These are phyloP conservation scores for Actinia tenebrosa DNA, from an alignment of 64 coral and sea anemone genomes.

Conservation along the genomic window DNA sequence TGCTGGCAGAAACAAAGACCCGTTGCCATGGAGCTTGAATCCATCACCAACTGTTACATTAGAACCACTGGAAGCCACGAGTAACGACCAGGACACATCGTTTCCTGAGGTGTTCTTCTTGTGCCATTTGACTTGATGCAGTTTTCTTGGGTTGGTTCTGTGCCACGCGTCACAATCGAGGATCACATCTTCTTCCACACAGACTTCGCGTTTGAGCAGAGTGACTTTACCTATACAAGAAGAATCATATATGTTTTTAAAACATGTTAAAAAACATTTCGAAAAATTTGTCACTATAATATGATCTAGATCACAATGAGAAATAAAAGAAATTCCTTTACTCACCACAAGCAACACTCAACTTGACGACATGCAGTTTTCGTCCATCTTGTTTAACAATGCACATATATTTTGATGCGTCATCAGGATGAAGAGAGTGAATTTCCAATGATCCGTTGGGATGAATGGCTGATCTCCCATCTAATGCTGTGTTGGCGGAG, in stretches of 20 bases:
- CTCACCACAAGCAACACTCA: conserved; percentile 8
- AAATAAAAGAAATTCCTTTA: not conserved
- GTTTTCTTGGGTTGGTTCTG: not conserved
- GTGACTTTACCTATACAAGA: not conserved
- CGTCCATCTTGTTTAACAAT: not conserved
- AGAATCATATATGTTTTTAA: not conserved
- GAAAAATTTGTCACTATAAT: not conserved
- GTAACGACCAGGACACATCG: conserved; percentile 3
- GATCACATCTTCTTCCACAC: not conserved
- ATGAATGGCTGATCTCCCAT: not conserved
- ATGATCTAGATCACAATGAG: too few relatives aligned
- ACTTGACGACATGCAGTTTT: not conserved
- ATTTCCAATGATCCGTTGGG: not conserved
- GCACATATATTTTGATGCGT: not conserved
- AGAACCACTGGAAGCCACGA: not conserved
- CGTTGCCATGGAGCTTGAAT: not conserved
- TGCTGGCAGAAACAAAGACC: not conserved
- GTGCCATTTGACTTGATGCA: not conserved
- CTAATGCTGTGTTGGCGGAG: not conserved
- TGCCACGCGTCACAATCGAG: not conserved
- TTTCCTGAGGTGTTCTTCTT: conserved; percentile 1
- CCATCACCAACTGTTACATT: not conserved
- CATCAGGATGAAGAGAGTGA: not conserved
- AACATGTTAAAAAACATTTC: not conserved
- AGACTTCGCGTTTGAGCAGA: not conserved